phyloP scores from a whole-genome alignment of 2,888 invertebrate species.

The Malthinus seriepunctatus region DNA sequence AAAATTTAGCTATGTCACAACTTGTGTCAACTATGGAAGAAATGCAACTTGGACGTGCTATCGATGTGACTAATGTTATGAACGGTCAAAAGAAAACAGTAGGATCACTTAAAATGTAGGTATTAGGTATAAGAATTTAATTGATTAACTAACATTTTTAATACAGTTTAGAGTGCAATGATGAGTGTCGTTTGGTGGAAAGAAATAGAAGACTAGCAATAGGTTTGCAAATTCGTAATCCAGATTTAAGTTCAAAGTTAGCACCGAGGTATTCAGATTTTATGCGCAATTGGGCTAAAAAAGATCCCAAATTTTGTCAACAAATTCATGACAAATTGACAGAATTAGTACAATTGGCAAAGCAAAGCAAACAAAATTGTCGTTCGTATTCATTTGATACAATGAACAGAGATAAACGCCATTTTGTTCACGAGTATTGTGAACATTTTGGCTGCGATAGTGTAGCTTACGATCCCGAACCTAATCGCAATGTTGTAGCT shows the following conservation, averaged over 20 bases:
- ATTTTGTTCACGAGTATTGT: slow-evolving; percentile 92
- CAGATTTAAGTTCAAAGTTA: slow-evolving; percentile 79
- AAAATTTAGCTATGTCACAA: slow-evolving; percentile 73
- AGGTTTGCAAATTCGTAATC: slow-evolving; percentile 90
- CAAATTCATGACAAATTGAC: slow-evolving; percentile 81
- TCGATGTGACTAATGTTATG: slow-evolving; percentile 75
- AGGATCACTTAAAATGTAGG: slow-evolving; percentile 65
- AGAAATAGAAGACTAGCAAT: slow-evolving; percentile 87
- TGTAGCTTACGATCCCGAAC: slow-evolving; percentile 93
- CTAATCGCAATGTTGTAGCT: slow-evolving; percentile 93
- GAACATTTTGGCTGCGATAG: slow-evolving; percentile 94
- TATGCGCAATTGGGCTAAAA: slow-evolving; percentile 79
- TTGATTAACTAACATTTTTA: background rate
- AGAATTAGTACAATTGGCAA: slow-evolving; percentile 84
- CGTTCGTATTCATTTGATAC: slow-evolving; percentile 82
- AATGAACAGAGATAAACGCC: slow-evolving; percentile 92
- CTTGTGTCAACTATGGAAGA: slow-evolving; percentile 80
- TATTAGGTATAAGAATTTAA: slow-evolving; percentile 26
- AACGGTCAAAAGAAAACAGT: slow-evolving; percentile 53
- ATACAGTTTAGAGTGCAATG: slow-evolving; percentile 78
- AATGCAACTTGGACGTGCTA: slow-evolving; percentile 71
- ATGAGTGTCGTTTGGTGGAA: slow-evolving; percentile 86
- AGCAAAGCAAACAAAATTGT: slow-evolving; percentile 67
- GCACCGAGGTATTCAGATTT: slow-evolving; percentile 87
- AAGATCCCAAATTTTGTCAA: slow-evolving; percentile 79